Percentiles rank a stretch among this genome's conserved stretches.
phyloP scores from a whole-genome alignment of 2,888 invertebrate species.

The Adineta ricciae region DNA sequence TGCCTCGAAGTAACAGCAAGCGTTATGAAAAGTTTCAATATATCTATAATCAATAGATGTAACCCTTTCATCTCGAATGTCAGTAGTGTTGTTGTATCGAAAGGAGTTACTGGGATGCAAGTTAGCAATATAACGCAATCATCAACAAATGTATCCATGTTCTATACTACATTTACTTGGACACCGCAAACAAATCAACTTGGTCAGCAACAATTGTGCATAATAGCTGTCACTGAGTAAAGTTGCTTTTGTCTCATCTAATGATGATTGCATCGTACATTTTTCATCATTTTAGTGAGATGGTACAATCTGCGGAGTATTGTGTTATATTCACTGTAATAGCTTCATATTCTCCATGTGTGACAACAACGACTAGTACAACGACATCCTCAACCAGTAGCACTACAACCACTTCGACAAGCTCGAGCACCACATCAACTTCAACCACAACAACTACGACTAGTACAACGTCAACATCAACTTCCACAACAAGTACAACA shows the following conservation, averaged over 20 bases:
- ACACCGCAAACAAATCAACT: neutral
- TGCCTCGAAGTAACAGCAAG: neutral
- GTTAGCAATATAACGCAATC: neutral
- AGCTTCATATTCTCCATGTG: neutral
- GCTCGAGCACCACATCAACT: neutral
- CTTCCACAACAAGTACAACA: neutral
- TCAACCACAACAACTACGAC: neutral
- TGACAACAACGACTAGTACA: conserved; percentile 15
- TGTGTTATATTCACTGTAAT: neutral
- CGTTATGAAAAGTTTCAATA: neutral
- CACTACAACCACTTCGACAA: neutral
- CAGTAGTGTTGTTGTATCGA: neutral
- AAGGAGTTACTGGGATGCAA: neutral
- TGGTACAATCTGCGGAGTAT: neutral
- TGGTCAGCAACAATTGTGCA: neutral
- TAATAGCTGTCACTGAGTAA: neutral
- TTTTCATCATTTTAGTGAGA: neutral
- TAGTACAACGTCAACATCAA: neutral
- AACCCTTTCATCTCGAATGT: neutral
- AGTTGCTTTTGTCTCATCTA: neutral
- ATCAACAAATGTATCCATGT: neutral
- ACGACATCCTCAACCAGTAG: neutral
- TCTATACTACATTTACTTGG: neutral
- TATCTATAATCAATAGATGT: neutral
- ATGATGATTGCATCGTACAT: too few species aligned